These are phyloP conservation scores for Plectus sambesii DNA, from an alignment of 1,140 invertebrate species.

Conservation along the genomic window DNA sequence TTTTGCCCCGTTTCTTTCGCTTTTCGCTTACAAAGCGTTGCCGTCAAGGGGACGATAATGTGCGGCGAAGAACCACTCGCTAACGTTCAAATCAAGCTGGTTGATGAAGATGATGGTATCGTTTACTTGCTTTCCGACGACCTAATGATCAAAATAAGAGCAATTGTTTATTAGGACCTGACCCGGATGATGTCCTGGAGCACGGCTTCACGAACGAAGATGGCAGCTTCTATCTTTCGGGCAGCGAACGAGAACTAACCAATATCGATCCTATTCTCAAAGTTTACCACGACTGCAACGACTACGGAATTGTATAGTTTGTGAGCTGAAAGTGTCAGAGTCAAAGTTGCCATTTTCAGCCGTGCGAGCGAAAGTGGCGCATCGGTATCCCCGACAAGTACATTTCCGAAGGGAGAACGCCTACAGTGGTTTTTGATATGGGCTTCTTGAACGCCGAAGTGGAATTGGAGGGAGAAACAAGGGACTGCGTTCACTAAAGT, in stretches of 20 bases:
- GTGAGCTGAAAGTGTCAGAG: background rate
- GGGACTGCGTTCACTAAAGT: background rate
- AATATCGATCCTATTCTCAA: slow-evolving; percentile 31
- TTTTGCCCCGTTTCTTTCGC: slow-evolving; percentile 16
- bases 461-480: background rate
- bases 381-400: slow-evolving; percentile 22
- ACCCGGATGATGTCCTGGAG: slow-evolving; percentile 29
- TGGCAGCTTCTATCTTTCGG: slow-evolving; percentile 22
- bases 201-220: slow-evolving; percentile 21
- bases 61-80: slow-evolving; percentile 22
- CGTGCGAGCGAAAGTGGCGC: slow-evolving; percentile 27
- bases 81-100: slow-evolving; percentile 27
- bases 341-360: slow-evolving; percentile 20
- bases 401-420: slow-evolving; percentile 18
- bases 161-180: slow-evolving; percentile 17
- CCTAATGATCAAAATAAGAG: background rate
- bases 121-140: background rate
- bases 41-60: slow-evolving; percentile 20
- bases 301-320: slow-evolving; percentile 29
- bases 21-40: slow-evolving; percentile 23
- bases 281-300: slow-evolving; percentile 38
- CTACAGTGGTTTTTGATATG: slow-evolving; percentile 33
- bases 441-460: slow-evolving; percentile 33
- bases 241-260: slow-evolving; percentile 19
- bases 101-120: slow-evolving; percentile 26